Conservation (phyloP, 2,113 vertebrate genomes). For the Oryzias celebensis region DNA sequence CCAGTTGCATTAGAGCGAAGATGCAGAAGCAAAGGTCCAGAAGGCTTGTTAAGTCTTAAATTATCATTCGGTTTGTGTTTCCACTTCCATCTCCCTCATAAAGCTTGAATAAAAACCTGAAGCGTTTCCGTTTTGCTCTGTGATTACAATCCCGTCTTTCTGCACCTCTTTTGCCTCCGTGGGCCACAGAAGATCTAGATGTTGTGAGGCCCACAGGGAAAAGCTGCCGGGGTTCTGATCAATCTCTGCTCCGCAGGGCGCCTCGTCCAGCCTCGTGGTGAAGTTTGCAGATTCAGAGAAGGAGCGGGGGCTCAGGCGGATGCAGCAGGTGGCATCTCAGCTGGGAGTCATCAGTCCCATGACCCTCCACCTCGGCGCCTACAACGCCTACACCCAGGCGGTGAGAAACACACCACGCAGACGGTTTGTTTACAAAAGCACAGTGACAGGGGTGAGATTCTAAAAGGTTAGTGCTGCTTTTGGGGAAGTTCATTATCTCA, state of each 20-base stretch:
- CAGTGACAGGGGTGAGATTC: neutral
- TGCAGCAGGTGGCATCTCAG: slow-evolving; percentile 96
- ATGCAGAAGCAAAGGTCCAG: too few relatives aligned
- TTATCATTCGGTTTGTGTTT: too few relatives aligned
- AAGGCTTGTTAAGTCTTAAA: too few relatives aligned
- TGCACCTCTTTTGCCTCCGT: too few relatives aligned
- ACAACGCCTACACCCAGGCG: slow-evolving; percentile 93
- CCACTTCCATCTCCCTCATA: too few relatives aligned
- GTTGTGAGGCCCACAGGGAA: neutral
- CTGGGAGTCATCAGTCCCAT: slow-evolving; percentile 95
- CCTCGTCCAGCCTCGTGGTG: slow-evolving; percentile 94
- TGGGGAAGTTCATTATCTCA: too few relatives aligned
- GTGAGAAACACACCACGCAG: slow-evolving; percentile 71
- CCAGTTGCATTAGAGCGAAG: too few relatives aligned
- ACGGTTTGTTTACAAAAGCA: slow-evolving; percentile 7
- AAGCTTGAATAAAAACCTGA: too few relatives aligned
- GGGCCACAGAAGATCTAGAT: too few relatives aligned
- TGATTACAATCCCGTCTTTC: too few relatives aligned
- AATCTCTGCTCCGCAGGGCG: slow-evolving; percentile 76
- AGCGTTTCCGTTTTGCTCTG: too few relatives aligned
- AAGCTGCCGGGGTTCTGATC: slow-evolving; percentile 18
- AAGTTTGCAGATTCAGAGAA: slow-evolving; percentile 97
- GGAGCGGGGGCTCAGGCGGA: slow-evolving; percentile 88
- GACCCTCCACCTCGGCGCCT: slow-evolving; percentile 92
- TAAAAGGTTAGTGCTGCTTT: neutral